These are phyloP conservation scores for Borostomias antarcticus DNA, from an alignment of 2,797 vertebrate genomes.

Conservation along the genomic window DNA sequence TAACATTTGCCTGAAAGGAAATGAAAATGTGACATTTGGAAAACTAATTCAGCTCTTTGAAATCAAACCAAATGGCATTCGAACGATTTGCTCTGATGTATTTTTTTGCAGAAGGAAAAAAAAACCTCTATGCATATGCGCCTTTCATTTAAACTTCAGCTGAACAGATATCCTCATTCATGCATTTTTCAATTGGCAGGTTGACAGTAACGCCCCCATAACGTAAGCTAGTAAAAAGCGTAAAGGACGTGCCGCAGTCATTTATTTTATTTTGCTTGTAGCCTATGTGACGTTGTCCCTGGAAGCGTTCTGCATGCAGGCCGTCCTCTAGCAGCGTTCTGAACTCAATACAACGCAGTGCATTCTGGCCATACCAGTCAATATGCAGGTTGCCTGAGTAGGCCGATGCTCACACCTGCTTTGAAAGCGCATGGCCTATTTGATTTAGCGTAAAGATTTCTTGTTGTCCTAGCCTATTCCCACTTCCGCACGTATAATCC, in stretches of 20 bases:
- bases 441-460: constrained; percentile 29
- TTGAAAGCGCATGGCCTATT: constrained; percentile 7
- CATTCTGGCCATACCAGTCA: not conserved
- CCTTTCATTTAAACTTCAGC: too few relatives aligned
- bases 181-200: not conserved
- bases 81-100: not conserved
- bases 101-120: too few relatives aligned
- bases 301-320: too few relatives aligned
- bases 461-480: constrained; percentile 20
- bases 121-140: too few relatives aligned
- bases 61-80: not conserved
- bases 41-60: not conserved
- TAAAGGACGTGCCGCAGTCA: constrained; percentile 16
- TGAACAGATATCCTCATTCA: too few relatives aligned
- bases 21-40: too few relatives aligned
- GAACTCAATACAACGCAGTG: too few relatives aligned
- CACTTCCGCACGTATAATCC: constrained; percentile 64
- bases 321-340: too few relatives aligned
- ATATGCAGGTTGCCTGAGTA: not conserved
- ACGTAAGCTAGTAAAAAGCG: constrained; percentile 8
- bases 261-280: constrained; percentile 25
- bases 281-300: not conserved
- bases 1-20: too few relatives aligned
- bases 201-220: not conserved
- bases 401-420: constrained; percentile 1